Conservation (phyloP, 1,140 invertebrate species). For the Drosophila tropicalis region DNA sequence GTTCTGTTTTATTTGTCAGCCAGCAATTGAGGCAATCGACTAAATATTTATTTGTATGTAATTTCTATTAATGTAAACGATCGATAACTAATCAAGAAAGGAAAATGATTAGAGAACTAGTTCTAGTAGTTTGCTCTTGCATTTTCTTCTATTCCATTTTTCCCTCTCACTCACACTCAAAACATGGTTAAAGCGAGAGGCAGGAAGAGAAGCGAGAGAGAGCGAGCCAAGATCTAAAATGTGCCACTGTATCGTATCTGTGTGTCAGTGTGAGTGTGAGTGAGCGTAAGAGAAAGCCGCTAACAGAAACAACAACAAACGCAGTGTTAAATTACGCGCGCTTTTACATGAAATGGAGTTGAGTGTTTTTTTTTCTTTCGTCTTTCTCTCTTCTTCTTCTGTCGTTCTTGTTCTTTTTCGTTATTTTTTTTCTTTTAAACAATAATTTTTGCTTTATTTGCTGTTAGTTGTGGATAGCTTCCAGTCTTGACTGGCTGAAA, state of each 20-base stretch:
- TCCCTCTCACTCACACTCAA: background rate
- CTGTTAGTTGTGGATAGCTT: constrained; percentile 51
- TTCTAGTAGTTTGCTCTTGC: constrained; percentile 21
- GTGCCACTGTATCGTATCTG: constrained; percentile 17
- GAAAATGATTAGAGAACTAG: background rate
- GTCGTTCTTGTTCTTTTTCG: constrained; percentile 29
- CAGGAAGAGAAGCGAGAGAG: background rate
- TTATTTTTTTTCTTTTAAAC: constrained; percentile 26
- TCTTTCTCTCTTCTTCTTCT: constrained; percentile 21
- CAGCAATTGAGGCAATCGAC: background rate
- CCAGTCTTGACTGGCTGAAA: constrained; percentile 25
- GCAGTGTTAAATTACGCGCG: constrained; percentile 78
- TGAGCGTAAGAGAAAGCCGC: constrained; percentile 70
- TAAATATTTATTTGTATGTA: too few species aligned
- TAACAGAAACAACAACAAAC: constrained; percentile 46
- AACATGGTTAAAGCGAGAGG: background rate
- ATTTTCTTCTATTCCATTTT: constrained; percentile 5
- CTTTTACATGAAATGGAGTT: constrained; percentile 68
- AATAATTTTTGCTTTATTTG: constrained; percentile 45
- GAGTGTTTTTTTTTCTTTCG: constrained; percentile 43
- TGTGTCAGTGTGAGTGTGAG: constrained; percentile 13
- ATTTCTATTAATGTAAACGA: too few species aligned
- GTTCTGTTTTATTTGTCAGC: too few species aligned
- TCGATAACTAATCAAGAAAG: too few species aligned
- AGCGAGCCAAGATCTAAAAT: background rate